These are phyloP conservation scores for Drosophila littoralis DNA, from an alignment of 1,140 invertebrate species.

Conservation along the genomic window DNA sequence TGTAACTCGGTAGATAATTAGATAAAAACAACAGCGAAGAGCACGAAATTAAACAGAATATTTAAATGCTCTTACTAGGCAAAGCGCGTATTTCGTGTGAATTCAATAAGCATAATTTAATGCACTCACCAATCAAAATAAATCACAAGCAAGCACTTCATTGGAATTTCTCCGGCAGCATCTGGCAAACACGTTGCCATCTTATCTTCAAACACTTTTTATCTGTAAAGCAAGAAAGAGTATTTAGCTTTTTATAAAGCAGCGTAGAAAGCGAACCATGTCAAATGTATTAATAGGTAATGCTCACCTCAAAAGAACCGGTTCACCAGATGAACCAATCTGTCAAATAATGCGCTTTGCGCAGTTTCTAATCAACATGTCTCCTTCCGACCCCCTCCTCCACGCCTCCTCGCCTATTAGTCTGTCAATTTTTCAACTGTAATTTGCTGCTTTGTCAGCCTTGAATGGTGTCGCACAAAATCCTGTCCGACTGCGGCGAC, in stretches of 20 bases:
- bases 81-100: not conserved
- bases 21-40: not conserved
- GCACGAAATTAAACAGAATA: not conserved
- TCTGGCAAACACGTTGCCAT: slow-evolving; percentile 1
- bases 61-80: not conserved
- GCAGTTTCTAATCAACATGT: not conserved
- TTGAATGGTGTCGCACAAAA: slow-evolving; percentile 40
- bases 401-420: too few species aligned
- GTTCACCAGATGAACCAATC: slow-evolving; percentile 8
- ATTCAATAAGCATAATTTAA: not conserved
- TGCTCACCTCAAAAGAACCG: slow-evolving; percentile 3
- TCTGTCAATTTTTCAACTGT: slow-evolving; percentile 6
- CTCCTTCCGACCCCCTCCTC: not conserved
- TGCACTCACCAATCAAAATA: not conserved
- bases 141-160: slow-evolving; percentile 10
- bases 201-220: slow-evolving; percentile 5
- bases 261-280: not conserved
- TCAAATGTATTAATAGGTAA: slow-evolving; percentile 2
- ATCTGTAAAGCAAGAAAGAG: not conserved
- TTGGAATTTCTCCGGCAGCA: slow-evolving; percentile 11
- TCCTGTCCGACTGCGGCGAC: slow-evolving; percentile 5
- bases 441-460: slow-evolving; percentile 23
- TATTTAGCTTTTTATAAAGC: not conserved
- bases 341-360: not conserved
- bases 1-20: slow-evolving; percentile 32